Base-by-base conservation (phyloP, 2,797 vertebrate genomes). In the Epinephelus awoara region DNA sequence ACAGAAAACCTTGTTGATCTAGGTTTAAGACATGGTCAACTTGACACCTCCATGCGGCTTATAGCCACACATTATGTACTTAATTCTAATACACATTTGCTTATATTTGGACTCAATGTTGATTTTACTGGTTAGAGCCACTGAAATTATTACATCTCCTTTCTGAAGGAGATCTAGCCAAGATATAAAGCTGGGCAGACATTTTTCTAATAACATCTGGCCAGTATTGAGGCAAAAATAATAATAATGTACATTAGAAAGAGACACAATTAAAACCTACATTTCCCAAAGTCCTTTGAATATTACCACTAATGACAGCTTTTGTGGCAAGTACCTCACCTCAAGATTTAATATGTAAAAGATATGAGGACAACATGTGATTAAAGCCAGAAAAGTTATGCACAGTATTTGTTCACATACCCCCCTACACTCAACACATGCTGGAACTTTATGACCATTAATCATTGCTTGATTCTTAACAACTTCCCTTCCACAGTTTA, bases 381-480 rank as follows among this genome's bases (percentile, higher is more conserved):
- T 65, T 56, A 46, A 73, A 74, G 17, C 52, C 58, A 73, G 25
- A 71, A 34, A 50, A 59, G 3, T 38, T 57, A 40, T 44, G 2
- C 18, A 66, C 13, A 50, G 34, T 58, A 40, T 71, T 51, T 77
- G n/a, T 27, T 67, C 64, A 66, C 56, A 68, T 34, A 40, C 25
- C 70, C 57, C 57, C 47, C 25, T 63, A n/a, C 38, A 58, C 19
- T 29, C 38, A 72, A 52, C 56, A 86, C 56, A 78, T 63, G 55
- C 68, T 58, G 64, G 42, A 76, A 58, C 49, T 91, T 83, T 72
- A 83, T 67, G 49, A 86, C 46, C 65, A 76, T 85, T 81, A 80
- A 75, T 86, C 74, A 84, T 57, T 27, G 63, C 56, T 76, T 44
- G 38, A 64, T 65, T 72, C 55, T 85, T 82, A 54, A 86, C 65